A percentile compares a stretch with the other conserved stretches of the same genome.
Evolutionary conservation across 2,113 vertebrate species (phyloP).

Genomic region (Crotalus helleri): DNA sequence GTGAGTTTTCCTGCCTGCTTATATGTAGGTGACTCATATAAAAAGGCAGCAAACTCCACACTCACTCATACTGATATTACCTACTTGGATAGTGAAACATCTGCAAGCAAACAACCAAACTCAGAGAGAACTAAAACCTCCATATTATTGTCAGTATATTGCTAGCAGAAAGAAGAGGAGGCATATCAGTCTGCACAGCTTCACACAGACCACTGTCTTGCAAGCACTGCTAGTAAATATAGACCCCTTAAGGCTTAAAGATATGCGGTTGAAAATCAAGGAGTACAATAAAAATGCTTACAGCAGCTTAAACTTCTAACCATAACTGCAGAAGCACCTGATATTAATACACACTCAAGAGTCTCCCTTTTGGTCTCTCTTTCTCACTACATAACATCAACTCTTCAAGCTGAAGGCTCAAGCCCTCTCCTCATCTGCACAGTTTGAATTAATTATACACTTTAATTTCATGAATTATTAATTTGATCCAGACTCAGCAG

Average conservation of each 20-base stretch:
- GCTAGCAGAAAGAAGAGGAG: not conserved
- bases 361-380: fast-evolving
- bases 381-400: conserved; percentile 20
- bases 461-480: conserved; percentile 99
- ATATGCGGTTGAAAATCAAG: not conserved
- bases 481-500: conserved; percentile 98
- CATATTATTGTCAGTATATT: not conserved
- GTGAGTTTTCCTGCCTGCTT: not conserved
- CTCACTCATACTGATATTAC: not conserved
- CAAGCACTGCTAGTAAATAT: not conserved
- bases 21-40: not conserved
- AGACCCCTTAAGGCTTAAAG: not conserved
- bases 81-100: not conserved
- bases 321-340: not conserved
- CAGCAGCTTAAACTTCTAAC: not conserved
- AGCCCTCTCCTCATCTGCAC: conserved; percentile 74
- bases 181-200: not conserved
- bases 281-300: not conserved
- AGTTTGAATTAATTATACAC: conserved; percentile 96
- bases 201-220: not conserved
- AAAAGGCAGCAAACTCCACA: not conserved
- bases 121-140: not conserved
- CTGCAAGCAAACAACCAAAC: not conserved
- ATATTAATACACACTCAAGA: not conserved
- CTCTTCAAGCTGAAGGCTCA: conserved; percentile 57